Evolutionary conservation across 2,113 vertebrate genomes (phyloP).

Genomic region (Trogon surrucura): DNA sequence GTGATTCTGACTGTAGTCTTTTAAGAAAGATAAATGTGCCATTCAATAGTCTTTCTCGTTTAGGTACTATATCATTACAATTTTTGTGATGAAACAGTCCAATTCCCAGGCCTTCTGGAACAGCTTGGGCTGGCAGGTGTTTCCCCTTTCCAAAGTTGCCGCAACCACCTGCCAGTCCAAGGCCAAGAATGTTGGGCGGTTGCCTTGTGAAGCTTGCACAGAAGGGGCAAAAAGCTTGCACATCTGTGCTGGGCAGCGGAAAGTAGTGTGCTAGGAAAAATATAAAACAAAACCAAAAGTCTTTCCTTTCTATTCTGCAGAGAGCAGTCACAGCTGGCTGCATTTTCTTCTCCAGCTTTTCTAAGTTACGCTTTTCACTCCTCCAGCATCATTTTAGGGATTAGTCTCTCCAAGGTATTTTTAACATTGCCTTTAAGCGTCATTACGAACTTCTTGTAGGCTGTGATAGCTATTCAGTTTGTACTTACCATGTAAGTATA

Average conservation of each 20-base stretch:
- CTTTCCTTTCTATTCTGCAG: neutral
- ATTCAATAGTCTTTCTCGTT: neutral
- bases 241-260: neutral
- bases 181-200: fast-evolving
- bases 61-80: neutral
- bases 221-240: fast-evolving
- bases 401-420: neutral
- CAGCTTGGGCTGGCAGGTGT: neutral
- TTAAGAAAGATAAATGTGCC: neutral
- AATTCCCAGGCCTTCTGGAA: neutral
- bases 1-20: neutral
- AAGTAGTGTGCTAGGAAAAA: neutral
- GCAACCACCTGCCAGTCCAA: neutral
- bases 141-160: neutral
- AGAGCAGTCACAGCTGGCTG: neutral
- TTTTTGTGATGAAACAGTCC: neutral
- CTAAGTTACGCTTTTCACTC: neutral
- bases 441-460: neutral
- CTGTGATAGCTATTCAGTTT: neutral
- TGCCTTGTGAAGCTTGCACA: neutral
- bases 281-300: neutral
- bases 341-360: neutral
- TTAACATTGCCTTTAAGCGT: neutral
- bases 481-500: neutral
- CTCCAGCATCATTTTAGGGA: neutral